phyloP scores from a whole-genome alignment of 2,888 invertebrate genomes.

The Cephus pulcher region DNA sequence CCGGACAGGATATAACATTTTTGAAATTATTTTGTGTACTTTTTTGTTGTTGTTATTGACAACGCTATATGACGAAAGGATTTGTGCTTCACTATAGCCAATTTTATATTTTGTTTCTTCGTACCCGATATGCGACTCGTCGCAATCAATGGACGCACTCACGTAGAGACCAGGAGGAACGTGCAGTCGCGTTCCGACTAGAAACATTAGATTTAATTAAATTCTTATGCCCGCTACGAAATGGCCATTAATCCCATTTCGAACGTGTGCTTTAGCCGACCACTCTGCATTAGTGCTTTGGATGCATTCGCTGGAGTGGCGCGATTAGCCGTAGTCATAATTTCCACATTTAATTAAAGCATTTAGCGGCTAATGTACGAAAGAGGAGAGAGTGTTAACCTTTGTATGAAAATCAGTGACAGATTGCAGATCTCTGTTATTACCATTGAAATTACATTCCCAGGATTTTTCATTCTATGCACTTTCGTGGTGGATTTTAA shows the following conservation, averaged over 20 bases:
- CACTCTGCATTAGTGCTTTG: not conserved
- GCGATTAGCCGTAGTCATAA: not conserved
- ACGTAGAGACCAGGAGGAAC: not conserved
- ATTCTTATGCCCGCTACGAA: not conserved
- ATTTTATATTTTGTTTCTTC: not conserved
- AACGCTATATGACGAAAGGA: not conserved
- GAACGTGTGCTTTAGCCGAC: not conserved
- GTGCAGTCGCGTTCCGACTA: not conserved
- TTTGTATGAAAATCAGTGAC: not conserved
- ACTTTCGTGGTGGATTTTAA: no score
- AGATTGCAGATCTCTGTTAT: not conserved
- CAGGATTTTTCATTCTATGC: no score
- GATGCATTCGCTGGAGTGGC: not conserved
- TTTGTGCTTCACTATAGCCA: not conserved
- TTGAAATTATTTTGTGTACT: not conserved
- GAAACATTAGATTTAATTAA: not conserved
- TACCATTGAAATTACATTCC: not conserved
- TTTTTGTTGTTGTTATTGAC: not conserved
- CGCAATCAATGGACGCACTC: not conserved
- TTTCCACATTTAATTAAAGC: not conserved
- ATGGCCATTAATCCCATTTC: not conserved
- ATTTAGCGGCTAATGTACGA: not conserved
- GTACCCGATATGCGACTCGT: not conserved
- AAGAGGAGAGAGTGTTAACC: not conserved
- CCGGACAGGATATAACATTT: not conserved